phyloP scores from a whole-genome alignment of 1,140 invertebrate species.

The Lerema accius region DNA sequence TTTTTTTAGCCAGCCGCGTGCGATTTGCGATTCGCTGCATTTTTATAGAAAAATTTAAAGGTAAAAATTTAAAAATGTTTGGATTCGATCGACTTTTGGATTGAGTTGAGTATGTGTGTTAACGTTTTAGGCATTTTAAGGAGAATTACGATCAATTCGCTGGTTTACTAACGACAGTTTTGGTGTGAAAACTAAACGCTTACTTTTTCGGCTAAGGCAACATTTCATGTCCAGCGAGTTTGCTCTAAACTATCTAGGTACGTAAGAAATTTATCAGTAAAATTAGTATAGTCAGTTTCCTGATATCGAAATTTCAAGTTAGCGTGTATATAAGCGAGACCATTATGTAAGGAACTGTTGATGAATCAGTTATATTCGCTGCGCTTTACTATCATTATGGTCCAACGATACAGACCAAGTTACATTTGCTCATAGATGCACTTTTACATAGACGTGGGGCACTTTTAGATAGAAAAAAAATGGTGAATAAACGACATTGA shows the following conservation, averaged over 20 bases:
- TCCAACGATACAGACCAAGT: constrained; percentile 63
- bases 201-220: constrained; percentile 49
- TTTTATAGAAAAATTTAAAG: constrained; percentile 27
- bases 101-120: neutral
- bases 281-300: constrained; percentile 26
- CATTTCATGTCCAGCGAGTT: constrained; percentile 52
- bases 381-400: constrained; percentile 54
- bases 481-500: constrained; percentile 46
- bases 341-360: constrained; percentile 35
- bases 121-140: neutral
- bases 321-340: constrained; percentile 36
- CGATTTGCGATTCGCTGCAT: constrained; percentile 7
- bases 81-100: constrained; percentile 2
- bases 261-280: constrained; percentile 28
- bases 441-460: constrained; percentile 63
- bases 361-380: constrained; percentile 27
- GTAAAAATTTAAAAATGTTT: constrained; percentile 18
- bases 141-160: neutral
- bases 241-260: constrained; percentile 44
- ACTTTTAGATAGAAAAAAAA: constrained; percentile 62
- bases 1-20: neutral
- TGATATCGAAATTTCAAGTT: constrained; percentile 42
- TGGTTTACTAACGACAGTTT: constrained; percentile 31
- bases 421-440: constrained; percentile 76
- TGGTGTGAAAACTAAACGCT: constrained; percentile 64